Percentiles rank a stretch among this genome's conserved stretches.
phyloP scores from a whole-genome alignment of 2,888 invertebrate species.

The Nowickia ferox region DNA sequence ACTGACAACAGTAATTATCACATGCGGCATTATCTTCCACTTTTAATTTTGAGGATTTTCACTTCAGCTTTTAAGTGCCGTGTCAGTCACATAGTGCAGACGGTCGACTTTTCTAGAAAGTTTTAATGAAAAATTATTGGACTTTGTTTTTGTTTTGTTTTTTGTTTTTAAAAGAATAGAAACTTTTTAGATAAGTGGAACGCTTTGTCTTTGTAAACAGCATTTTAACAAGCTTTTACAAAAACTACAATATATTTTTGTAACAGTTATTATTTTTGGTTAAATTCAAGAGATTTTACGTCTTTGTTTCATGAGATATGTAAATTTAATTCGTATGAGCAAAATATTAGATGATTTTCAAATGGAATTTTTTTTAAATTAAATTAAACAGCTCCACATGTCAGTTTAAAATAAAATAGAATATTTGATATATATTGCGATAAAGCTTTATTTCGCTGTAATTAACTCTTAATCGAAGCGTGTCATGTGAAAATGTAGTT shows the following conservation, averaged over 20 bases:
- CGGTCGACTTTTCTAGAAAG: too few relatives aligned
- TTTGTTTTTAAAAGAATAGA: too few relatives aligned
- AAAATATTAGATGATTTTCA: not conserved
- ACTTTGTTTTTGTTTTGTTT: too few relatives aligned
- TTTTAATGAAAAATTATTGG: too few relatives aligned
- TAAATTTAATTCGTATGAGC: not conserved
- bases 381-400: not conserved
- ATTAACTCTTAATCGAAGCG: slow-evolving; percentile 11
- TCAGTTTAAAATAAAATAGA: not conserved
- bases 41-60: not conserved
- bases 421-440: slow-evolving; percentile 2
- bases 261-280: not conserved
- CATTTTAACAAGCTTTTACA: too few relatives aligned
- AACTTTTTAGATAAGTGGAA: too few relatives aligned
- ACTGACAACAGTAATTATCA: not conserved
- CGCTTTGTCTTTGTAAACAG: too few relatives aligned
- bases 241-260: not conserved
- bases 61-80: not conserved
- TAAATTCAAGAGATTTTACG: not conserved
- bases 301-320: not conserved
- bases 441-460: slow-evolving; percentile 14
- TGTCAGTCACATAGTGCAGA: not conserved
- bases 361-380: not conserved
- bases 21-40: not conserved
- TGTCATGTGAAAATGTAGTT: not conserved